Percentiles rank a stretch among this genome's conserved stretches.
Conservation (phyloP, 2,797 vertebrate genomes). For the Dendrocincla tyrannina region DNA sequence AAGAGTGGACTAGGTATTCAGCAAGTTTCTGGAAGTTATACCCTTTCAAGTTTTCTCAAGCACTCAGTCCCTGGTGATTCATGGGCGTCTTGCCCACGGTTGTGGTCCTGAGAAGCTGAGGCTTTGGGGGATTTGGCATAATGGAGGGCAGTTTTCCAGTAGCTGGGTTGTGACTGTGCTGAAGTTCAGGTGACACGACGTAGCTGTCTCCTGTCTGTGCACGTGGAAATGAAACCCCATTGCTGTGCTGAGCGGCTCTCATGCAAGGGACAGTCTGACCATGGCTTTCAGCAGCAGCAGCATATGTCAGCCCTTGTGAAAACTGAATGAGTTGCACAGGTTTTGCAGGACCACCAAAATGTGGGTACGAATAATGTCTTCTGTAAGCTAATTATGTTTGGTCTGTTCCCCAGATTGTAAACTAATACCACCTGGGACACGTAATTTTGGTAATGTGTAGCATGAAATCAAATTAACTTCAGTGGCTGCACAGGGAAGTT, state of each 20-base stretch:
- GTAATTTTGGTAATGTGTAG: not conserved
- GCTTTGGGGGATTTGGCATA: accelerated
- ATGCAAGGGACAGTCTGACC: accelerated
- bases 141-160: not conserved
- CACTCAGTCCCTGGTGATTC: not conserved
- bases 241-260: not conserved
- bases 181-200: not conserved
- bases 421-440: not conserved
- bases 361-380: not conserved
- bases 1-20: not conserved
- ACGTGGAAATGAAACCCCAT: not conserved
- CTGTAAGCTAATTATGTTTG: not conserved
- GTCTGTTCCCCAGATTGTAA: not conserved
- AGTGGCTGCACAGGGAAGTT: not conserved
- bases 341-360: not conserved
- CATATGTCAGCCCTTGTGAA: not conserved
- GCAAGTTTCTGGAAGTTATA: not conserved
- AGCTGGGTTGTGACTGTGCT: not conserved
- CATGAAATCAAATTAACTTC: not conserved
- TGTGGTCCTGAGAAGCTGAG: not conserved
- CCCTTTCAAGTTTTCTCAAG: not conserved
- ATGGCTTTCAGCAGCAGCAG: accelerated
- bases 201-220: not conserved
- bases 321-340: accelerated
- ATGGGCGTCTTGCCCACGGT: accelerated